Conservation (phyloP, 2,113 vertebrate species). For the Hemicordylus capensis region DNA sequence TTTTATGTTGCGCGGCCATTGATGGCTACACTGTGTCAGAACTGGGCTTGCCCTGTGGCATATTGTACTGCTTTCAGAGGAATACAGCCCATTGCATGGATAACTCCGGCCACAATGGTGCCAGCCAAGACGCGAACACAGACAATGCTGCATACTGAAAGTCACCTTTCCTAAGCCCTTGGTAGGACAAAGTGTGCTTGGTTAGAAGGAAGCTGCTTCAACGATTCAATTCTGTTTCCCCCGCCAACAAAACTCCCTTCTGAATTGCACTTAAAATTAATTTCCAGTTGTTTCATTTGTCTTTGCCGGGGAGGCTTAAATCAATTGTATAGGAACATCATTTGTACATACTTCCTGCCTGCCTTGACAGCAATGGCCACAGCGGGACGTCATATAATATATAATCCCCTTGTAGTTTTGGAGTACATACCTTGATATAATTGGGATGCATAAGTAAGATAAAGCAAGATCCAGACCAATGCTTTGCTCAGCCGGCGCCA, state of each 20-base stretch:
- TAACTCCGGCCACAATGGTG: background rate
- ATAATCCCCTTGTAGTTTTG: background rate
- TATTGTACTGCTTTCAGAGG: background rate
- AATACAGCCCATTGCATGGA: background rate
- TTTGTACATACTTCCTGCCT: conserved; percentile 1
- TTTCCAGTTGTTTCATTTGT: background rate
- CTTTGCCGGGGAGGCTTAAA: conserved; percentile 19
- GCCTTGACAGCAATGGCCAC: background rate
- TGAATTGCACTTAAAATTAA: conserved; percentile 11
- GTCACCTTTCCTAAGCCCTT: background rate
- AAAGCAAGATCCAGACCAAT: background rate
- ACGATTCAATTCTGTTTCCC: background rate
- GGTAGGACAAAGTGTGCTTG: background rate
- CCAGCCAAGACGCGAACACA: background rate
- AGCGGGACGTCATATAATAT: background rate
- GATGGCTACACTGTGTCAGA: background rate
- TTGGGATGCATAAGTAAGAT: background rate
- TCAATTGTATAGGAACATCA: conserved; percentile 2
- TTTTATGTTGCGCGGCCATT: too few relatives aligned
- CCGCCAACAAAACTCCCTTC: background rate
- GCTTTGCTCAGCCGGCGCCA: background rate
- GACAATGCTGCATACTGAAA: background rate
- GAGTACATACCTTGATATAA: background rate
- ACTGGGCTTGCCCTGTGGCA: background rate
- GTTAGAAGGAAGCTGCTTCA: background rate